A percentile compares a stretch with the other conserved stretches of the same genome.
These are phyloP conservation scores for Scortum barcoo DNA, from an alignment of 2,113 vertebrate species.

Conservation along the genomic window DNA sequence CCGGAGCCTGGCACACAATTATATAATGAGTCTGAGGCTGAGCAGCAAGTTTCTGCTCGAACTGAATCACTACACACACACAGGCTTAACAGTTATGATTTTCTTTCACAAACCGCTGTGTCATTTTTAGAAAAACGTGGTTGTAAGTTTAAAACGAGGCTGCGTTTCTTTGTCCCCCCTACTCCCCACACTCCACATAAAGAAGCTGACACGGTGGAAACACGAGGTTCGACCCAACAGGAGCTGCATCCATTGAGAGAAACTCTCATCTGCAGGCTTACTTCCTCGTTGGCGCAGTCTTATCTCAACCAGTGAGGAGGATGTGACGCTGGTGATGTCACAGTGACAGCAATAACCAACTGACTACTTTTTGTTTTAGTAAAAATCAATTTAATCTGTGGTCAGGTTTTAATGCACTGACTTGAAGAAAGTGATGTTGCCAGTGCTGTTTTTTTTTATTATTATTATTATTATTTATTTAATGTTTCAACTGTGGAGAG, in stretches of 20 bases:
- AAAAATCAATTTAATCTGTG: neutral
- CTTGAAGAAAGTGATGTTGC: neutral
- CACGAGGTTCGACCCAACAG: neutral
- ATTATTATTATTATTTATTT: neutral
- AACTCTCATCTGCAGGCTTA: neutral
- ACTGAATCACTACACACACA: neutral
- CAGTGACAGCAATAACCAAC: constrained; percentile 28
- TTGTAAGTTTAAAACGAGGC: constrained; percentile 10
- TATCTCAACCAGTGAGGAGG: too few relatives aligned
- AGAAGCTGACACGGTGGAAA: constrained; percentile 37
- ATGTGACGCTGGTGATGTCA: neutral
- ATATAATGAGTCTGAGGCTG: neutral
- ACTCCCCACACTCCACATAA: too few relatives aligned
- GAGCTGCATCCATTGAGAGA: neutral
- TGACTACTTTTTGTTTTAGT: fast-evolving
- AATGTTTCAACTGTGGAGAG: neutral
- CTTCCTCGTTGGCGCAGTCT: constrained; percentile 7
- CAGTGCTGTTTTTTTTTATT: neutral
- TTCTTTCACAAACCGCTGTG: constrained; percentile 18
- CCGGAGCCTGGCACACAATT: neutral
- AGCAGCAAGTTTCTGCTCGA: neutral
- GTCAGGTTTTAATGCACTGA: neutral
- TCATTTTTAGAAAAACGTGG: constrained; percentile 24
- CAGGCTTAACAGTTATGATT: neutral
- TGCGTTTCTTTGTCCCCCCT: neutral